Conservation (phyloP, 2,113 vertebrate genomes). For the Ifrita kowaldi region DNA sequence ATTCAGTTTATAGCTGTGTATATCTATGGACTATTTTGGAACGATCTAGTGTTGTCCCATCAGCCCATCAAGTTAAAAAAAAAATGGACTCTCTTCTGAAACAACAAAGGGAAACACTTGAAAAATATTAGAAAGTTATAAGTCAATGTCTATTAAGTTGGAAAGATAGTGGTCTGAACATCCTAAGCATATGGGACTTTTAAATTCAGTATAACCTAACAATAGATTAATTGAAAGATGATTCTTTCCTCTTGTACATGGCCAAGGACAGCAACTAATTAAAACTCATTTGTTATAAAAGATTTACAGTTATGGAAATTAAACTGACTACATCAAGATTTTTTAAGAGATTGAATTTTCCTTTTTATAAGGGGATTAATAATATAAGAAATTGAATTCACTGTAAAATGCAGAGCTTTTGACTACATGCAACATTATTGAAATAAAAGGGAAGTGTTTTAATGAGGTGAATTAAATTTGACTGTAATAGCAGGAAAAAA, state of each 20-base stretch:
- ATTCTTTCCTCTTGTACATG: neutral
- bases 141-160: neutral
- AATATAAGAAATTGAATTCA: constrained; percentile 39
- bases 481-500: neutral
- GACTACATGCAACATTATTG: neutral
- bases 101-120: neutral
- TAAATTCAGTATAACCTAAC: constrained; percentile 7
- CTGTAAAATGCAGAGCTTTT: neutral
- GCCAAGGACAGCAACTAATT: constrained; percentile 47
- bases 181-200: constrained; percentile 1
- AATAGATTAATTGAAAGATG: constrained; percentile 5
- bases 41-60: neutral
- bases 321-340: constrained; percentile 38
- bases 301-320: constrained; percentile 53
- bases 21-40: neutral
- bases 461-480: neutral
- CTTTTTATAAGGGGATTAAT: constrained; percentile 24
- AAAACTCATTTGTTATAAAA: constrained; percentile 48
- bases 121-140: neutral
- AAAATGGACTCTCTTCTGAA: neutral
- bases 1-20: neutral
- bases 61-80: neutral
- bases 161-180: neutral
- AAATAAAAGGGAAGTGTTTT: constrained; percentile 13
- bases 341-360: constrained; percentile 33